Percentiles rank a stretch among this genome's conserved stretches.
phyloP scores from a whole-genome alignment of 2,113 vertebrate species.

The Melanocharis versteri region DNA sequence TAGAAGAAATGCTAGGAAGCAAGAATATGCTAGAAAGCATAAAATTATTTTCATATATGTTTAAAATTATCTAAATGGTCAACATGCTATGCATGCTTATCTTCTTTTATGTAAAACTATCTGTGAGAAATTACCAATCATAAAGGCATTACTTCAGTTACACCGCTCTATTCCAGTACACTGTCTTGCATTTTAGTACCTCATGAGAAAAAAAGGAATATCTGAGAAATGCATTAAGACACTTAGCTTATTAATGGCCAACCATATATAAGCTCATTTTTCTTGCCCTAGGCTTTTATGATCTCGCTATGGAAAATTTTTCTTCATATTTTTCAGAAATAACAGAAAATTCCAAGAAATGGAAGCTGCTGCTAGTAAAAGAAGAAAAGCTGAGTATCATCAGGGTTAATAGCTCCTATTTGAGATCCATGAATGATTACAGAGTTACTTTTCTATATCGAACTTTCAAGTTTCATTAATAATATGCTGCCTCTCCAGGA shows the following conservation, averaged over 20 bases:
- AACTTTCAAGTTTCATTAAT: conserved; percentile 71
- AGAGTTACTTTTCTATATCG: neutral
- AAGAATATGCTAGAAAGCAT: neutral
- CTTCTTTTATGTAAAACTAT: neutral
- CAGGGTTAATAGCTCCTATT: neutral
- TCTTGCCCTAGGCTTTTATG: neutral
- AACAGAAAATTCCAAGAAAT: conserved; percentile 59
- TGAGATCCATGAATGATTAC: conserved; percentile 45
- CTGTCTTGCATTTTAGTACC: neutral
- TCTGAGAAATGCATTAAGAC: neutral
- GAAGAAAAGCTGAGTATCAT: conserved; percentile 44
- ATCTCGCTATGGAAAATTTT: conserved; percentile 6
- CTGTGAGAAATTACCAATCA: neutral
- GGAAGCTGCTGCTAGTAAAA: conserved; percentile 15
- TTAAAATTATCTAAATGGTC: neutral
- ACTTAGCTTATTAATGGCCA: neutral
- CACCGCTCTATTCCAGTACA: neutral
- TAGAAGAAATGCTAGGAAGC: neutral
- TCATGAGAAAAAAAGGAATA: neutral
- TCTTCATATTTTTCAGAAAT: conserved; percentile 76
- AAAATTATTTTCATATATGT: neutral
- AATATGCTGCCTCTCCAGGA: conserved; percentile 77
- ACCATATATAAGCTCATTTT: neutral
- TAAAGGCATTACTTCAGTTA: neutral
- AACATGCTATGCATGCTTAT: neutral